Conservation (phyloP, 2,888 invertebrate species). For the Yponomeuta evonymella region DNA sequence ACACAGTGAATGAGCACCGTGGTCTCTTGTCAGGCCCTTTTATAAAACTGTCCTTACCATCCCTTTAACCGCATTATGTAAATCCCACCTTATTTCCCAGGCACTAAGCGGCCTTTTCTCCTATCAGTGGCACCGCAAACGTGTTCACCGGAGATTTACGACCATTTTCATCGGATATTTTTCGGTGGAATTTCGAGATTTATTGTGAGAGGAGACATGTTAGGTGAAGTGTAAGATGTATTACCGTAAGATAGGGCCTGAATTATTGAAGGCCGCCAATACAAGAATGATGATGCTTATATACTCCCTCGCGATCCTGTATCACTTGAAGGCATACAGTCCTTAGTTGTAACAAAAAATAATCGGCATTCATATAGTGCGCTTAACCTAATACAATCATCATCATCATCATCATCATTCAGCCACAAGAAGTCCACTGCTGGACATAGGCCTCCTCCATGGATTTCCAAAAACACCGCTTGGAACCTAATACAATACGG, state of each 20-base stretch:
- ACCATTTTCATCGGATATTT: neutral
- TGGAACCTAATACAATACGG: too few relatives aligned
- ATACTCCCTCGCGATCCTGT: too few relatives aligned
- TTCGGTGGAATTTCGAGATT: neutral
- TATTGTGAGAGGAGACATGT: neutral
- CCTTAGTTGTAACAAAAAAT: too few relatives aligned
- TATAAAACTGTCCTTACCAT: neutral
- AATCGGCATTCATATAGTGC: too few relatives aligned
- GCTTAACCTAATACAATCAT: too few relatives aligned
- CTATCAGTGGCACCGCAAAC: neutral
- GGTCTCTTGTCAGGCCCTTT: neutral
- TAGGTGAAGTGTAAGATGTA: neutral
- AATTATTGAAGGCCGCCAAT: neutral
- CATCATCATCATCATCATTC: too few relatives aligned
- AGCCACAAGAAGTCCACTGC: too few relatives aligned
- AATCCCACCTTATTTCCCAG: neutral
- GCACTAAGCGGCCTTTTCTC: neutral
- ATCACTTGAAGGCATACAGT: too few relatives aligned
- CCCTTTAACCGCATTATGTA: neutral
- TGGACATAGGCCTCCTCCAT: too few relatives aligned
- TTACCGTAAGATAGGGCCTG: neutral
- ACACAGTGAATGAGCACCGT: neutral
- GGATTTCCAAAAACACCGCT: too few relatives aligned
- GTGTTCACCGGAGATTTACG: slow-evolving; percentile 1
- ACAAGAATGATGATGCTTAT: too few relatives aligned